Evolutionary conservation across 2,888 invertebrate genomes (phyloP).

Genomic region (Tetramorium bicarinatum): DNA sequence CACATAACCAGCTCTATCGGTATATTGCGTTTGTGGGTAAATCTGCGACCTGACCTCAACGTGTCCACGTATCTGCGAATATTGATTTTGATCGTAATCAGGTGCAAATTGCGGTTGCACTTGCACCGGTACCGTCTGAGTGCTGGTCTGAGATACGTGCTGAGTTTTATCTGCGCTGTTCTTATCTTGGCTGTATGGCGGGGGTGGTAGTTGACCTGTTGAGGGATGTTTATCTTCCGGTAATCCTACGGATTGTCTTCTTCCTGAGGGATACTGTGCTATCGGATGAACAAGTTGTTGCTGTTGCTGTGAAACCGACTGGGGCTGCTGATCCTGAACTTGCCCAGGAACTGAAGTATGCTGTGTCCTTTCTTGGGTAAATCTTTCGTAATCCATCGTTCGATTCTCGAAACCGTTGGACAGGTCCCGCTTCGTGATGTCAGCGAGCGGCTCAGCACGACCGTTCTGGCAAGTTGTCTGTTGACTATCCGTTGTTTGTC

Average conservation of each 20-base stretch:
- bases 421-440: conserved; percentile 76
- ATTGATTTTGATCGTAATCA: conserved; percentile 81
- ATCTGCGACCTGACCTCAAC: conserved; percentile 82
- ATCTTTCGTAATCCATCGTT: conserved; percentile 79
- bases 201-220: conserved; percentile 78
- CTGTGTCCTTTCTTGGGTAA: conserved; percentile 72
- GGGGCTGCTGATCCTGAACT: conserved; percentile 60
- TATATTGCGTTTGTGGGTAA: conserved; percentile 80
- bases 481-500: conserved; percentile 76
- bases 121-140: conserved; percentile 83
- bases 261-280: conserved; percentile 71
- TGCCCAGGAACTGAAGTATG: conserved; percentile 54
- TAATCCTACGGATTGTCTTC: conserved; percentile 77
- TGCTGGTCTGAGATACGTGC: conserved; percentile 81
- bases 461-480: conserved; percentile 80
- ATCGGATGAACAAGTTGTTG: conserved; percentile 40
- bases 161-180: conserved; percentile 76
- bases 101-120: conserved; percentile 82
- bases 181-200: conserved; percentile 80
- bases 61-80: conserved; percentile 82
- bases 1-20: conserved; percentile 82
- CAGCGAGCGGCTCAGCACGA: conserved; percentile 73
- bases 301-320: conserved; percentile 57
- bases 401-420: conserved; percentile 84
- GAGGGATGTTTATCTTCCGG: conserved; percentile 81